Conservation (phyloP, 2,888 invertebrate species). For the Macropis europaea region DNA sequence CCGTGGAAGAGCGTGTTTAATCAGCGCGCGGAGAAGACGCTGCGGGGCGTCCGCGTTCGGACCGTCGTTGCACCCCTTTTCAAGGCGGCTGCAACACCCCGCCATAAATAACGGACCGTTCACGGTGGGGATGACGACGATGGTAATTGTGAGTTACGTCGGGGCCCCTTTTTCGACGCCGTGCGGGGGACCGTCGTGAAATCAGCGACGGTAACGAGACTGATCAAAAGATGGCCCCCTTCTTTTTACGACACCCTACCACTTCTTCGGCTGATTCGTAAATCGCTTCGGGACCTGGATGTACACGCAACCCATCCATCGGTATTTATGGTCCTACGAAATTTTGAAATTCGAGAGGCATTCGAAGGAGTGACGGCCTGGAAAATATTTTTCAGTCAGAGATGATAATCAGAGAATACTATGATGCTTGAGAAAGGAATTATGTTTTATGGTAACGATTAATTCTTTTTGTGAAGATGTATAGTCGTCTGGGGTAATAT, state of each 20-base stretch:
- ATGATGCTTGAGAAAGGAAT: no score
- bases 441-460: no score
- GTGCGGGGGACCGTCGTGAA: conserved; percentile 39
- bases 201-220: conserved; percentile 58
- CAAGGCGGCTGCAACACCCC: conserved; percentile 64
- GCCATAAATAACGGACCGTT: conserved; percentile 72
- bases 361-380: background rate
- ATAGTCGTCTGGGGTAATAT: no score
- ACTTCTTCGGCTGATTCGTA: conserved; percentile 1
- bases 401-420: no score
- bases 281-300: background rate
- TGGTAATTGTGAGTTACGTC: conserved; percentile 73
- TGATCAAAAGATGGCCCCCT: conserved; percentile 45
- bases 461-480: no score
- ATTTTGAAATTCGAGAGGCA: background rate
- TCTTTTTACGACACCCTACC: background rate
- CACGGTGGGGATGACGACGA: conserved; percentile 67
- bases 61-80: conserved; percentile 62
- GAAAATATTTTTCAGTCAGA: no score
- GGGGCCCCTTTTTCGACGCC: conserved; percentile 45
- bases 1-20: conserved; percentile 75
- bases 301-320: conserved; percentile 4
- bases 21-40: conserved; percentile 73
- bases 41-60: conserved; percentile 74
- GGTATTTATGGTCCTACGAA: conserved; percentile 19